phyloP scores from a whole-genome alignment of 2,888 invertebrate species.

The Muscina levida region DNA sequence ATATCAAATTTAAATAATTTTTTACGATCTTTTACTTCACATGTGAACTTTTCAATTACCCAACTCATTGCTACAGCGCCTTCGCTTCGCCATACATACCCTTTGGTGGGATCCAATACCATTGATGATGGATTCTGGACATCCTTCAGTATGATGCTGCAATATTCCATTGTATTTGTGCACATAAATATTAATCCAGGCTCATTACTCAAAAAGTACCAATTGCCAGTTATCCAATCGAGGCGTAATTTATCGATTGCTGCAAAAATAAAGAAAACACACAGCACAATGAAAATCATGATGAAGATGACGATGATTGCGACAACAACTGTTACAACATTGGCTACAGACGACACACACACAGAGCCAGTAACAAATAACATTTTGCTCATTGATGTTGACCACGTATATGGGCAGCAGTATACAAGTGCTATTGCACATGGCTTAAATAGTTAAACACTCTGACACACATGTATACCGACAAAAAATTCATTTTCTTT shows the following conservation, averaged over 20 bases:
- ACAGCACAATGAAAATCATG: constrained; percentile 28
- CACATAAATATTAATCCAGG: constrained; percentile 88
- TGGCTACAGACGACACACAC: neutral
- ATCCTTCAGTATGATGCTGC: constrained; percentile 86
- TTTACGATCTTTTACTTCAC: too few species aligned
- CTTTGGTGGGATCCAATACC: constrained; percentile 89
- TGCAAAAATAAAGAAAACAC: constrained; percentile 78
- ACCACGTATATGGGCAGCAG: constrained; percentile 15
- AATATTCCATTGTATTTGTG: constrained; percentile 82
- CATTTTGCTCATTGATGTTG: constrained; percentile 56
- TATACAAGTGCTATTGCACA: constrained; percentile 4
- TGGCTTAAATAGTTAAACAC: constrained; percentile 35
- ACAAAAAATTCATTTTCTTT: too few species aligned
- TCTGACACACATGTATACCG: neutral
- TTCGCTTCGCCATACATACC: constrained; percentile 80
- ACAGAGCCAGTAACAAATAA: constrained; percentile 43
- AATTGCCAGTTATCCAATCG: constrained; percentile 93
- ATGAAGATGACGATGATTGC: constrained; percentile 29
- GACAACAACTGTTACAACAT: constrained; percentile 31
- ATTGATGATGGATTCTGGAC: constrained; percentile 86
- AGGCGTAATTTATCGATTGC: constrained; percentile 88
- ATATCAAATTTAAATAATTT: too few species aligned
- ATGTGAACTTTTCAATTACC: too few species aligned
- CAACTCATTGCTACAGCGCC: too few species aligned
- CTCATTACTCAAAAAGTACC: constrained; percentile 89